phyloP scores from a whole-genome alignment of 2,113 vertebrate species.

The Urocolius indicus region DNA sequence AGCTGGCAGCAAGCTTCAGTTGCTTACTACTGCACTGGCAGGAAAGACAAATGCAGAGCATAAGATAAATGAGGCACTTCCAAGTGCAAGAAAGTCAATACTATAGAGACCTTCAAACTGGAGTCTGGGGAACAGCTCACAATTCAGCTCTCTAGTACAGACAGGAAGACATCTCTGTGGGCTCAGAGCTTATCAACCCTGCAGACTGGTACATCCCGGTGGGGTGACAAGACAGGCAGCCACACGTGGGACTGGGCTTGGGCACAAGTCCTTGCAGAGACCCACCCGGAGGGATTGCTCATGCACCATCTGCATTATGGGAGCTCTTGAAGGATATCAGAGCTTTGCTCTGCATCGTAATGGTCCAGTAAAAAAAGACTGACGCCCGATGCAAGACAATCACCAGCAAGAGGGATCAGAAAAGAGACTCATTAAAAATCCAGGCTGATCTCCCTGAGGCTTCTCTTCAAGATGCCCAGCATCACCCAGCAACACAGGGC shows the following conservation, averaged over 20 bases:
- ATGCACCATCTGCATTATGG: background rate
- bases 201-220: background rate
- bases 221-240: background rate
- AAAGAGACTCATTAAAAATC: background rate
- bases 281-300: background rate
- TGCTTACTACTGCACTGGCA: conserved; percentile 52
- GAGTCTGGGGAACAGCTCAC: conserved; percentile 51
- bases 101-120: conserved; percentile 70
- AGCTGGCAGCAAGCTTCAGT: conserved; percentile 48
- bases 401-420: background rate
- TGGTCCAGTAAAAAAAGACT: background rate
- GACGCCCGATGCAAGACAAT: background rate
- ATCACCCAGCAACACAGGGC: background rate
- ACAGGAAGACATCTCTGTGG: background rate
- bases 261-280: background rate
- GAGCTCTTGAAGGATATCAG: background rate
- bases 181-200: background rate
- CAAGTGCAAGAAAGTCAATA: conserved; percentile 66
- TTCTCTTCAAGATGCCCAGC: background rate
- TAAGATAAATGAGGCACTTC: conserved; percentile 73
- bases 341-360: background rate
- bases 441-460: background rate
- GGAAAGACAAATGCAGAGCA: conserved; percentile 60
- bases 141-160: conserved; percentile 16
- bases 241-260: background rate